phyloP scores from a whole-genome alignment of 37 sponge, comb jelly and placozoan species.

The Aphrocallistes beatrix region DNA sequence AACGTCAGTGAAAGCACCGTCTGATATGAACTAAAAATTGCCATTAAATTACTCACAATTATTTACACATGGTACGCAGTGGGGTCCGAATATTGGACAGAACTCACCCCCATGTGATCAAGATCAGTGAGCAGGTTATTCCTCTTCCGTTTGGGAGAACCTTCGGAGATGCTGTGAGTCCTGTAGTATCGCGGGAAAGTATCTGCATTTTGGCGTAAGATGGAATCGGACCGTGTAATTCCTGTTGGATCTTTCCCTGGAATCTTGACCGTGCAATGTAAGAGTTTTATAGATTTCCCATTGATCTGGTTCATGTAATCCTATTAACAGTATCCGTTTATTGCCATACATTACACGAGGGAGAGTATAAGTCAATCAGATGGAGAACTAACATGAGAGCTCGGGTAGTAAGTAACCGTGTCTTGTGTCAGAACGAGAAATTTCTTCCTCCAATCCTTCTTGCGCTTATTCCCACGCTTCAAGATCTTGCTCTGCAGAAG shows the following conservation, averaged over 20 bases:
- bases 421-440: constrained; percentile 49
- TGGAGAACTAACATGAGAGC: constrained; percentile 33
- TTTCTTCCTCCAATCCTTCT: constrained; percentile 79
- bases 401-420: constrained; percentile 72
- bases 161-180: not conserved
- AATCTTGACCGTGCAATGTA: constrained; percentile 53
- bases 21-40: not conserved
- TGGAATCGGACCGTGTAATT: not conserved
- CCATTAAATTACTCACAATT: not conserved
- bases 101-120: too few relatives aligned
- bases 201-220: not conserved
- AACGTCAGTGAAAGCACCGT: not conserved
- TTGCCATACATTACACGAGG: too few relatives aligned
- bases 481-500: not conserved
- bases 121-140: too few relatives aligned
- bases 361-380: not conserved
- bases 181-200: not conserved
- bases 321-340: too few relatives aligned
- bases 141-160: not conserved
- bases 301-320: constrained; percentile 65
- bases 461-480: constrained; percentile 20
- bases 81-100: too few relatives aligned
- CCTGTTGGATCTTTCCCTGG: constrained; percentile 40
- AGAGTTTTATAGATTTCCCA: constrained; percentile 47
- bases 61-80: too few relatives aligned